phyloP scores from a whole-genome alignment of 2,888 invertebrate species.

The Glyphotaelius pellucidus region DNA sequence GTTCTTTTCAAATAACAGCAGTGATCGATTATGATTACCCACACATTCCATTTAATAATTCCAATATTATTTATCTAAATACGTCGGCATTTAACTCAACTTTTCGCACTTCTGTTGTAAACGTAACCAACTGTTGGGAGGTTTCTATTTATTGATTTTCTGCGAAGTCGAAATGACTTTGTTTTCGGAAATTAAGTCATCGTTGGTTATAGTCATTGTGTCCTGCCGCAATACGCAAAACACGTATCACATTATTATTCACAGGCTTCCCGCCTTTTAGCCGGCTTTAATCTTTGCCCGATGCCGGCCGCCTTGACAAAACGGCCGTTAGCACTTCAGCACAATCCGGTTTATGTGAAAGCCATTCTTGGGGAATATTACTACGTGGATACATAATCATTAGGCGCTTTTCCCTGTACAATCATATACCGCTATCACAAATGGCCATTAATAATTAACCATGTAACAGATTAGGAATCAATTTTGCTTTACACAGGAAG shows the following conservation, averaged over 20 bases:
- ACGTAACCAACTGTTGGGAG: constrained; percentile 56
- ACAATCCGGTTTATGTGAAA: constrained; percentile 26
- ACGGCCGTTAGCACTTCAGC: not conserved
- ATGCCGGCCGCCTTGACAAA: not conserved
- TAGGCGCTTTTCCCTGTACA: not conserved
- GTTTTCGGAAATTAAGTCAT: constrained; percentile 53
- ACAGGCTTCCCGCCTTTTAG: not conserved
- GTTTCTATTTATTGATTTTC: constrained; percentile 56
- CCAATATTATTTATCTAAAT: not conserved
- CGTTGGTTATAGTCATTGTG: not conserved
- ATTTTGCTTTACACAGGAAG: constrained; percentile 16
- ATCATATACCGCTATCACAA: constrained; percentile 24
- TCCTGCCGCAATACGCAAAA: constrained; percentile 24
- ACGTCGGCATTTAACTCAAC: constrained; percentile 7
- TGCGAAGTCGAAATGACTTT: constrained; percentile 44
- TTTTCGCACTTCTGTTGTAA: not conserved
- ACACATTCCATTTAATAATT: not conserved
- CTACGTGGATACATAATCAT: constrained; percentile 12
- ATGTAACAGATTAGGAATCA: constrained; percentile 24
- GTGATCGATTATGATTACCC: not conserved
- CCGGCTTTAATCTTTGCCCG: not conserved
- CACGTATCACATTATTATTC: not conserved
- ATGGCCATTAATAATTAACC: not conserved
- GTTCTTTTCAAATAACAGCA: constrained; percentile 3
- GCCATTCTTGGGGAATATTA: constrained; percentile 8